Conservation (phyloP, 92 coral and sea anemone genomes). For the Actinostola sp. region DNA sequence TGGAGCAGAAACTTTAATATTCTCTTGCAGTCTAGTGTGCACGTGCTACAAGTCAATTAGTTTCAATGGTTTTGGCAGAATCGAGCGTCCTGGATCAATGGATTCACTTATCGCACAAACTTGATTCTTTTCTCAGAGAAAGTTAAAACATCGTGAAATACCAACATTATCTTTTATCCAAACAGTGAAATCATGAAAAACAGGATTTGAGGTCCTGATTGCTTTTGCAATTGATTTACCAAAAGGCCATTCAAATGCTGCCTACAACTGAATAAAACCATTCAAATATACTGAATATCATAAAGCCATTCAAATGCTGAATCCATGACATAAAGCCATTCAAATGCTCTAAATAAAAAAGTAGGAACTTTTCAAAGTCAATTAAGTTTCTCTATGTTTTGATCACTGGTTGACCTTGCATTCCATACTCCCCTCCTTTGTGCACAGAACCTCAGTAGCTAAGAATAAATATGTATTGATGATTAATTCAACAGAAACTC, state of each 20-base stretch:
- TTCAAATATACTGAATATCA: too few relatives aligned
- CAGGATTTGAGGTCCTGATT: neutral
- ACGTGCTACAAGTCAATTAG: neutral
- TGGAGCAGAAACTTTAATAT: conserved; percentile 8
- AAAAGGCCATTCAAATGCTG: too few relatives aligned
- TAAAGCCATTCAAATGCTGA: too few relatives aligned
- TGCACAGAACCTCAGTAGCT: too few relatives aligned
- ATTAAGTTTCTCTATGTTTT: too few relatives aligned
- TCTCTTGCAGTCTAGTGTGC: neutral
- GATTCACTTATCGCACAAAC: neutral
- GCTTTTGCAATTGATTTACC: too few relatives aligned
- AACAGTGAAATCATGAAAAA: neutral
- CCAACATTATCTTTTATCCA: neutral
- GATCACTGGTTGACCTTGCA: too few relatives aligned
- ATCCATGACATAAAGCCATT: neutral
- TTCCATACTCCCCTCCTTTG: too few relatives aligned
- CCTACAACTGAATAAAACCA: too few relatives aligned
- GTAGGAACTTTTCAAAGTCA: too few relatives aligned
- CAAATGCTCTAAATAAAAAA: neutral
- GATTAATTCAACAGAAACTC: too few relatives aligned
- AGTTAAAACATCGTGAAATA: neutral
- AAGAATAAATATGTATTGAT: too few relatives aligned
- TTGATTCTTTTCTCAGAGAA: neutral
- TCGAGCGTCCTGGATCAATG: neutral
- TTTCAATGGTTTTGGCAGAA: neutral